Conservation (phyloP, 2,113 vertebrate species). For the Formicarius rufipectus region DNA sequence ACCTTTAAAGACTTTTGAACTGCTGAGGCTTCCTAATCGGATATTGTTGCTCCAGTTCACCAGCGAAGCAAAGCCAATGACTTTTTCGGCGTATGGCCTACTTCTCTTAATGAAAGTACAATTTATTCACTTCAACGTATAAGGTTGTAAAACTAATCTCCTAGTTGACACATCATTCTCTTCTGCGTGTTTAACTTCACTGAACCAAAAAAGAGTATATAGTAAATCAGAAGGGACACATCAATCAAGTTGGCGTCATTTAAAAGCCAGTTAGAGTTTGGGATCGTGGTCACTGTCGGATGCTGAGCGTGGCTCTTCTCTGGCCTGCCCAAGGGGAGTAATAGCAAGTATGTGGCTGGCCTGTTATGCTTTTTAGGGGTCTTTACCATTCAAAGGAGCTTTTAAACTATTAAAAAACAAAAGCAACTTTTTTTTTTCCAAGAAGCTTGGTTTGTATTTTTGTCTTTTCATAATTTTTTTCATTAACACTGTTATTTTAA, state of each 20-base stretch:
- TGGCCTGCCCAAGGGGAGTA: too few species aligned
- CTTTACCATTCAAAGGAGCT: neutral
- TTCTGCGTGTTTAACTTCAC: neutral
- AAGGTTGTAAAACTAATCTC: conserved; percentile 35
- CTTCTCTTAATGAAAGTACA: conserved; percentile 54
- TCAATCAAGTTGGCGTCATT: neutral
- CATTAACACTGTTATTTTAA: neutral
- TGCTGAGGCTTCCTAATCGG: conserved; percentile 69
- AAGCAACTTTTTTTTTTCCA: neutral
- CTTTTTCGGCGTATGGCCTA: conserved; percentile 22
- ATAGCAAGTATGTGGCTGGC: neutral
- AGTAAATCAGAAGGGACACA: neutral
- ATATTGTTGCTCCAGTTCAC: conserved; percentile 64
- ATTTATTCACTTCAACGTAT: conserved; percentile 45
- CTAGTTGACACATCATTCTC: conserved; percentile 24
- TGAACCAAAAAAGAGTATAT: neutral
- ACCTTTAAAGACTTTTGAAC: conserved; percentile 70
- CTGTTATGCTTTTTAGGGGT: neutral
- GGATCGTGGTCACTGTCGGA: neutral
- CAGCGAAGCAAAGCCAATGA: conserved; percentile 66
- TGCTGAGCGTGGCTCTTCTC: neutral
- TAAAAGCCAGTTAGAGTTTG: neutral
- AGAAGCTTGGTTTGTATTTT: neutral
- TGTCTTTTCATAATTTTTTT: fast-evolving
- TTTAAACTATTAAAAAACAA: too few species aligned